phyloP scores from a whole-genome alignment of 92 coral and sea anemone genomes.

The Blastomussa wellsi region DNA sequence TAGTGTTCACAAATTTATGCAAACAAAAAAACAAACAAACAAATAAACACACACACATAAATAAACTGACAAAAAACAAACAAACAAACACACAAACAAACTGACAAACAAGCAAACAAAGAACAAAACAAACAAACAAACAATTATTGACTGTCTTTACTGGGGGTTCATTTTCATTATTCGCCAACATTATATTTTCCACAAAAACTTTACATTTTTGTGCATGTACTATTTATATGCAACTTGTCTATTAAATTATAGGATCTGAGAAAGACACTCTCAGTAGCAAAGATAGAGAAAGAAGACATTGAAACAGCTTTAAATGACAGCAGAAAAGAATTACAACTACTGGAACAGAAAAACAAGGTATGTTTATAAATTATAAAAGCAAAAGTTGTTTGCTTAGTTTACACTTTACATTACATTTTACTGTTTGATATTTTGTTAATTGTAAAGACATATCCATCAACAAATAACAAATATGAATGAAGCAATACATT shows the following conservation, averaged over 20 bases:
- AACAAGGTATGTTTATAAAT: slow-evolving; percentile 63
- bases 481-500: too few species aligned
- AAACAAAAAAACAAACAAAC: background rate
- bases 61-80: background rate
- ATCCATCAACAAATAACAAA: too few species aligned
- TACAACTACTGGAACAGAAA: slow-evolving; percentile 64
- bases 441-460: too few species aligned
- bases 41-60: background rate
- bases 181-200: too few species aligned
- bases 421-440: too few species aligned
- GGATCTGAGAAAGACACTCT: slow-evolving; percentile 79
- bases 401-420: too few species aligned
- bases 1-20: background rate
- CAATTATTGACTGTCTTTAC: too few species aligned
- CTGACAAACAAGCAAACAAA: background rate
- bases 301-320: slow-evolving; percentile 75
- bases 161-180: too few species aligned
- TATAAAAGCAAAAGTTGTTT: background rate
- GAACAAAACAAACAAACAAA: background rate
- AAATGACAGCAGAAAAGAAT: slow-evolving; percentile 82
- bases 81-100: background rate
- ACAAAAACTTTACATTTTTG: too few species aligned
- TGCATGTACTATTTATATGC: background rate
- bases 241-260: slow-evolving; percentile 10
- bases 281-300: slow-evolving; percentile 70